Conservation (phyloP, 2,888 invertebrate species). For the Drosophila paramelanica region DNA sequence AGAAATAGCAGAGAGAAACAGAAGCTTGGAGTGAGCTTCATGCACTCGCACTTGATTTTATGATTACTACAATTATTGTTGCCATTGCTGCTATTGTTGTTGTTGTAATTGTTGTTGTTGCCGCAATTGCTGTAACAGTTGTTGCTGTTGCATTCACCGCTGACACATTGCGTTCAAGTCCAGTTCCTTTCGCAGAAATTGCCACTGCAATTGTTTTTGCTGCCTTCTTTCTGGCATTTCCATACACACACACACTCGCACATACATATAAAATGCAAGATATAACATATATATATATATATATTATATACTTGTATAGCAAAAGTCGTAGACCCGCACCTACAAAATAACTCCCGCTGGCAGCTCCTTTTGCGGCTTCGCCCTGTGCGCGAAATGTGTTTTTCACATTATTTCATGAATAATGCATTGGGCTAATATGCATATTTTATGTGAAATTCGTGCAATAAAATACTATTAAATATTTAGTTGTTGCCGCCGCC, state of each 20-base stretch:
- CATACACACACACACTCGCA: constrained; percentile 60
- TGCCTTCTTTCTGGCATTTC: constrained; percentile 45
- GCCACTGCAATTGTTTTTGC: constrained; percentile 66
- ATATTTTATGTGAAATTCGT: constrained; percentile 84
- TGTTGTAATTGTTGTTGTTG: constrained; percentile 15
- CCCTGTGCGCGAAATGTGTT: constrained; percentile 72
- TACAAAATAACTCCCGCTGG: constrained; percentile 11
- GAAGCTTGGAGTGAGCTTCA: constrained; percentile 40
- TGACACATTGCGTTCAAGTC: constrained; percentile 53
- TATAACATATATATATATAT: constrained; percentile 17
- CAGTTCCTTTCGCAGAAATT: constrained; percentile 51
- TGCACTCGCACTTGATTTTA: constrained; percentile 80
- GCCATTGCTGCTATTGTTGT: constrained; percentile 30
- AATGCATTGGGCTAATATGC: constrained; percentile 84
- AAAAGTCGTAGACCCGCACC: constrained; percentile 21
- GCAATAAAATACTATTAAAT: constrained; percentile 85
- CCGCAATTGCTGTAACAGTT: constrained; percentile 14
- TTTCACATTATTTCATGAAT: constrained; percentile 84
- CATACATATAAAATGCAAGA: constrained; percentile 25
- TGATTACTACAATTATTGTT: constrained; percentile 75
- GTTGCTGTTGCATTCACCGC: constrained; percentile 28
- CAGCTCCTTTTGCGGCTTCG: constrained; percentile 55
- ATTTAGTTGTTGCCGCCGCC: constrained; percentile 79
- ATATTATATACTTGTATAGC: constrained; percentile 17
- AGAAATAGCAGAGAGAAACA: constrained; percentile 19